phyloP scores from a whole-genome alignment of 2,113 vertebrate genomes.

The Paraplagusia blochii region DNA sequence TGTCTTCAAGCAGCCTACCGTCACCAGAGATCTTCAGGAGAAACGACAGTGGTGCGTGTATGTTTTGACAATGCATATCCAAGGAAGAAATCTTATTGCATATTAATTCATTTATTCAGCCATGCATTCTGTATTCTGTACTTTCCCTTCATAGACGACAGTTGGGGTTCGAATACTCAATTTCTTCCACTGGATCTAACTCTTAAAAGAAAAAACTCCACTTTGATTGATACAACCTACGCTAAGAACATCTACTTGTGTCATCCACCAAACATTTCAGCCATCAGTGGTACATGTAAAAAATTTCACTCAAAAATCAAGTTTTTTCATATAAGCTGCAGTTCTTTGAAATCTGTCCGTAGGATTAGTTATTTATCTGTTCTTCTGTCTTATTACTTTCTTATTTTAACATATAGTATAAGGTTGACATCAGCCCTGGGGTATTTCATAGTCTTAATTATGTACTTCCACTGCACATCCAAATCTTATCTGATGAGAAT shows the following conservation, averaged over 20 bases:
- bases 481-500: neutral
- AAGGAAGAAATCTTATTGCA: neutral
- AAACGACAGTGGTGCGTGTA: slow-evolving; percentile 67
- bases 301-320: too few relatives aligned
- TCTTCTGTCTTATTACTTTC: too few relatives aligned
- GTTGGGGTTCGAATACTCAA: neutral
- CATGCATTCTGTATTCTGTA: neutral
- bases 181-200: slow-evolving; percentile 27
- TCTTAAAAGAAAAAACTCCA: slow-evolving; percentile 80
- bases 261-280: slow-evolving; percentile 78
- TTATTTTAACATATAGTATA: too few relatives aligned
- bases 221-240: slow-evolving; percentile 82
- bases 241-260: slow-evolving; percentile 75
- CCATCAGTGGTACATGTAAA: slow-evolving; percentile 77
- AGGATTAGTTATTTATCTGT: too few relatives aligned
- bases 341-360: too few relatives aligned
- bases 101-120: neutral
- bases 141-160: slow-evolving; percentile 24
- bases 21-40: slow-evolving; percentile 83
- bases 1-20: slow-evolving; percentile 49
- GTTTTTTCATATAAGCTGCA: too few relatives aligned
- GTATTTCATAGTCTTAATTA: too few relatives aligned
- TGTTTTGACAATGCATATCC: neutral
- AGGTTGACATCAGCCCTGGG: too few relatives aligned
- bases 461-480: too few relatives aligned